Evolutionary conservation across 2,888 invertebrate genomes (phyloP).

Genomic region (Watsonalla binaria): DNA sequence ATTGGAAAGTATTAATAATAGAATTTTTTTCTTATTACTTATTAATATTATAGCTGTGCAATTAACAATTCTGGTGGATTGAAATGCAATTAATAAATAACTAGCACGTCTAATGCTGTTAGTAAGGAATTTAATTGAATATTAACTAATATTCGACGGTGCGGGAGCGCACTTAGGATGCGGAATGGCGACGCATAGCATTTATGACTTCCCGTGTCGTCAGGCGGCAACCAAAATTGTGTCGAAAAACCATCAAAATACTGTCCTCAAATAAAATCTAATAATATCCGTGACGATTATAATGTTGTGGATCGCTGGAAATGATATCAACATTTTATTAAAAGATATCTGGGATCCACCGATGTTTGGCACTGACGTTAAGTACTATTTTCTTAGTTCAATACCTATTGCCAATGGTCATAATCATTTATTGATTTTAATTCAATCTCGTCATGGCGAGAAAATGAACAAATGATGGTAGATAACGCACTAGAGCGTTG

Average conservation of each 20-base stretch:
- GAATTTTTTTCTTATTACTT: too few species aligned
- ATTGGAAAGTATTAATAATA: too few species aligned
- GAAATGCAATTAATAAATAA: constrained; percentile 19
- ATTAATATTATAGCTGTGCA: too few species aligned
- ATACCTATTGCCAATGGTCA: neutral
- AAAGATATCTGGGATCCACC: neutral
- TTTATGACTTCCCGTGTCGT: constrained; percentile 70
- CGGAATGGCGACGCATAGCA: constrained; percentile 28
- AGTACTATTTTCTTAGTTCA: neutral
- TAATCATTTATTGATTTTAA: constrained; percentile 5
- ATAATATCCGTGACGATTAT: constrained; percentile 37
- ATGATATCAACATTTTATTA: constrained; percentile 14
- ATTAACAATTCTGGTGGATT: neutral
- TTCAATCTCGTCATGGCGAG: neutral
- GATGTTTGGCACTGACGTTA: neutral
- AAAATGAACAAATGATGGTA: neutral
- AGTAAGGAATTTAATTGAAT: constrained; percentile 26
- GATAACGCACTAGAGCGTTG: too few species aligned
- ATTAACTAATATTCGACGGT: constrained; percentile 30
- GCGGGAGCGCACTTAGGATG: constrained; percentile 30
- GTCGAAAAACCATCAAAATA: constrained; percentile 58
- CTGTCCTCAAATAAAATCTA: constrained; percentile 46
- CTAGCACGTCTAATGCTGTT: constrained; percentile 14
- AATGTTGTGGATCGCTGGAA: constrained; percentile 16
- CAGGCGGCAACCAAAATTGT: constrained; percentile 44